These are phyloP conservation scores for Enteromius viviparus DNA, from an alignment of 2,797 vertebrate genomes.

Conservation along the genomic window DNA sequence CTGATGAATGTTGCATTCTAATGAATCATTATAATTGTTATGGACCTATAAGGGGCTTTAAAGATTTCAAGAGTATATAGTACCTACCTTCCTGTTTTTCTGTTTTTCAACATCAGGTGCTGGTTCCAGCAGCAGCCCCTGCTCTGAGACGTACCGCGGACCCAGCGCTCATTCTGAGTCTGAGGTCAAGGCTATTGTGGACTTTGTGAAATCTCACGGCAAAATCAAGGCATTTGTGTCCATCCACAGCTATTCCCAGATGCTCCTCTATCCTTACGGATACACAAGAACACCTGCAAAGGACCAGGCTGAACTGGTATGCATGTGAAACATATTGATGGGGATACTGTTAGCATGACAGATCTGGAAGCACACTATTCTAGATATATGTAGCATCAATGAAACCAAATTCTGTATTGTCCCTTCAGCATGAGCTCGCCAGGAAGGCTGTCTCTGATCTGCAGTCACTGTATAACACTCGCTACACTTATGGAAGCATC, in stretches of 20 bases:
- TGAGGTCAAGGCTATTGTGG: slow-evolving; percentile 91
- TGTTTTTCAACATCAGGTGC: slow-evolving; percentile 66
- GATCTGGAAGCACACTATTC: not conserved
- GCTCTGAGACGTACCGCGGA: slow-evolving; percentile 85
- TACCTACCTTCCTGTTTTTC: slow-evolving; percentile 3
- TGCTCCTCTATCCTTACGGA: slow-evolving; percentile 92
- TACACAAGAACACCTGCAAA: slow-evolving; percentile 72
- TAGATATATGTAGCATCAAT: not conserved
- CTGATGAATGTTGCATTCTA: too few species aligned
- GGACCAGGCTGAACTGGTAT: slow-evolving; percentile 85
- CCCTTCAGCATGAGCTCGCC: slow-evolving; percentile 79
- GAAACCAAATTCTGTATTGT: not conserved
- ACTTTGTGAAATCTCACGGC: slow-evolving; percentile 86
- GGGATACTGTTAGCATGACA: too few species aligned
- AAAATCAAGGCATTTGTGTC: slow-evolving; percentile 92
- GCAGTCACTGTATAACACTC: slow-evolving; percentile 85
- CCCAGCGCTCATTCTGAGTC: slow-evolving; percentile 84
- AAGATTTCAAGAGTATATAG: not conserved
- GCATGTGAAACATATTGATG: slow-evolving; percentile 19
- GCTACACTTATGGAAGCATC: slow-evolving; percentile 87
- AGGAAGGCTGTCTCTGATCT: slow-evolving; percentile 78
- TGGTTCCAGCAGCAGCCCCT: slow-evolving; percentile 84
- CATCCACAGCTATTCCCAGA: slow-evolving; percentile 95
- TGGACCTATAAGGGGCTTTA: not conserved
- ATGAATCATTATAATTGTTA: not conserved